Evolutionary conservation across 2,888 invertebrate genomes (phyloP), one percentile per base, ranked within the genome.

Genomic region (Nomada fabriciana): DNA sequence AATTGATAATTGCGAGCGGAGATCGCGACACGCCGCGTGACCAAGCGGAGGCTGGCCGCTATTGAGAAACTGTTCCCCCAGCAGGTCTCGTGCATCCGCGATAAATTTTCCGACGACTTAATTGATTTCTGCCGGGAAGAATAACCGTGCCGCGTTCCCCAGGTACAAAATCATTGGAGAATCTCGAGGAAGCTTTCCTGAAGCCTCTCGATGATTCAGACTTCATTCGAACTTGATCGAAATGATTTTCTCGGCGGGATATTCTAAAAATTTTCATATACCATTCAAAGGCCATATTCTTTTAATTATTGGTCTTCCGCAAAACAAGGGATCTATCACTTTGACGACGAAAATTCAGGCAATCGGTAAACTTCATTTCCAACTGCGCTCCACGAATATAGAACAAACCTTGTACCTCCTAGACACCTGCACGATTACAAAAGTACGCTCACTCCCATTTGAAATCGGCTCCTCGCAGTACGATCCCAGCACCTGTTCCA

Each of bases 401-500:
- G 69, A 36, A 18, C 15, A 20, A 65, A 53, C 68, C 57, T 57
- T 68, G 42, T 10, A 53, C 9, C 25, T 52, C 47, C 18, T 11
- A 36, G 47, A 77, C 78, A 77, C 53, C 79, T 77, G 78, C 64
- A 25, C 20, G 13, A 13, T 53, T 20, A 69, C 57, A 70, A 68
- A 59, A 72, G 67, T 59, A 63, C 53, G 5, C 36, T 15, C 70
- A 42, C 53, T 55, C 42, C 59, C 25, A 55, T 65, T 42, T 29
- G 42, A 68, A 52, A 59, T 68, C 57, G 71, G 43, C 20, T 63
- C 55, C 63, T 25, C 68, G 59, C 52, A n/a, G 57, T 73, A 76
- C 53, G 83, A 71, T 7, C 61, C 79, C 60, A 71, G 75, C 87
- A 82, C 83, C 80, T 84, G 88, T 73, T 52, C 86, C 86, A 76